Percentiles rank a stretch among this genome's conserved stretches.
Evolutionary conservation across 2,888 invertebrate genomes (phyloP).

Genomic region (Drosophila eohydei): DNA sequence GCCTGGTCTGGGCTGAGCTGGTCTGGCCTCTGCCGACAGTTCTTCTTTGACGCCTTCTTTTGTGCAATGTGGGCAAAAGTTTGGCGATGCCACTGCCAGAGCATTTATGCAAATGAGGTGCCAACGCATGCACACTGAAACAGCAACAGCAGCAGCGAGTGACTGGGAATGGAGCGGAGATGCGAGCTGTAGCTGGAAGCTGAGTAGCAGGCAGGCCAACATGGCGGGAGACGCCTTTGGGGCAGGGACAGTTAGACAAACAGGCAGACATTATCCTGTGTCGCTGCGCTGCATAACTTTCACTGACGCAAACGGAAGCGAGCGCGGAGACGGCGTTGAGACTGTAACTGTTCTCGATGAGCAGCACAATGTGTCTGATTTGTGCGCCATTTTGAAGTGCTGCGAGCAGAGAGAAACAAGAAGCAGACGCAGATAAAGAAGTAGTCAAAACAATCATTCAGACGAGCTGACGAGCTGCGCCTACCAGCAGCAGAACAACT

Average conservation of each 20-base stretch:
- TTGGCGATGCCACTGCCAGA: conserved; percentile 73
- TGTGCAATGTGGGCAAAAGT: conserved; percentile 81
- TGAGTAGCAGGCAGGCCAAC: conserved; percentile 39
- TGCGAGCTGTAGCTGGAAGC: neutral
- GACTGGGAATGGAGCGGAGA: conserved; percentile 7
- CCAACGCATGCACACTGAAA: conserved; percentile 71
- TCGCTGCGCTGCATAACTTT: conserved; percentile 64
- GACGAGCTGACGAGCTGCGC: conserved; percentile 16
- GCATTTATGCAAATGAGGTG: conserved; percentile 79
- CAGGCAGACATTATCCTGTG: conserved; percentile 76
- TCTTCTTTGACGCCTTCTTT: conserved; percentile 60
- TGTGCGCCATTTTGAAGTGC: conserved; percentile 35
- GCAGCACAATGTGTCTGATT: conserved; percentile 53
- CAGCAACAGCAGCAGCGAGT: conserved; percentile 16
- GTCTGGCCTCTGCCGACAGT: conserved; percentile 28
- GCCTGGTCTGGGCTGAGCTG: conserved; percentile 2
- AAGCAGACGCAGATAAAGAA: conserved; percentile 6
- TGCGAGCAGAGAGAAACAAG: conserved; percentile 3
- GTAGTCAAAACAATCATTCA: conserved; percentile 23
- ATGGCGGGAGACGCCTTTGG: conserved; percentile 54
- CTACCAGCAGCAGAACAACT: neutral
- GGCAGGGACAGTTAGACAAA: conserved; percentile 62
- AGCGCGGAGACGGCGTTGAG: conserved; percentile 8
- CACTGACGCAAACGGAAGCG: conserved; percentile 56
- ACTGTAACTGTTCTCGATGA: conserved; percentile 35